Conservation (phyloP, 1,140 invertebrate genomes). For the Mylabris phalerata region DNA sequence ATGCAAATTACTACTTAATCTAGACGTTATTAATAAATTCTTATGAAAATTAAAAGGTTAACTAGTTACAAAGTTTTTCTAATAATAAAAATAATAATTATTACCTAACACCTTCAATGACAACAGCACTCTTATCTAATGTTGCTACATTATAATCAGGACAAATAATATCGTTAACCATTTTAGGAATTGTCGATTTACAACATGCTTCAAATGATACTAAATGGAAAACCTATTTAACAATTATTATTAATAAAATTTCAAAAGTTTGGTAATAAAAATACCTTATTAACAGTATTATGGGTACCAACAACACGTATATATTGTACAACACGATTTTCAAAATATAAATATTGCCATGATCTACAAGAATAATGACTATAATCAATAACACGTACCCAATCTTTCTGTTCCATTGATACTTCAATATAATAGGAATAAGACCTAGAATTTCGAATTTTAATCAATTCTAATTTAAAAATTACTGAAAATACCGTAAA, state of each 20-base stretch:
- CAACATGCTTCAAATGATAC: slow-evolving; percentile 88
- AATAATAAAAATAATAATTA: not conserved
- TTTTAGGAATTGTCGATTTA: slow-evolving; percentile 64
- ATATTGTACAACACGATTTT: slow-evolving; percentile 78
- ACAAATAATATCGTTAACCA: slow-evolving; percentile 73
- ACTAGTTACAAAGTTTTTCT: no score
- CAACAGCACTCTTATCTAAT: slow-evolving; percentile 77
- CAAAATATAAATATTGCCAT: slow-evolving; percentile 94
- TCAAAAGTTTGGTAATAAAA: not conserved
- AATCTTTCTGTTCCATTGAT: slow-evolving; percentile 92
- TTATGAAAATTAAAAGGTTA: no score
- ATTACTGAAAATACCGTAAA: slow-evolving; percentile 52
- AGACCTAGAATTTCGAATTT: slow-evolving; percentile 51
- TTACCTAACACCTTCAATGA: slow-evolving; percentile 85
- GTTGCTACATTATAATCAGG: slow-evolving; percentile 91
- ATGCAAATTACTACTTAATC: no score
- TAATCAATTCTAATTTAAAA: not conserved
- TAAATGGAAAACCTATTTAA: slow-evolving; percentile 77
- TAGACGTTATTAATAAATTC: no score
- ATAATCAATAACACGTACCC: slow-evolving; percentile 89
- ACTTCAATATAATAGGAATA: slow-evolving; percentile 97
- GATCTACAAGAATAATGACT: slow-evolving; percentile 87
- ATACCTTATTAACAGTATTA: slow-evolving; percentile 88
- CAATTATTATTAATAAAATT: not conserved
- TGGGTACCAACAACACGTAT: slow-evolving; percentile 89